Evolutionary conservation across 1,140 invertebrate genomes (phyloP).

Genomic region (Eupristina koningsbergeri): DNA sequence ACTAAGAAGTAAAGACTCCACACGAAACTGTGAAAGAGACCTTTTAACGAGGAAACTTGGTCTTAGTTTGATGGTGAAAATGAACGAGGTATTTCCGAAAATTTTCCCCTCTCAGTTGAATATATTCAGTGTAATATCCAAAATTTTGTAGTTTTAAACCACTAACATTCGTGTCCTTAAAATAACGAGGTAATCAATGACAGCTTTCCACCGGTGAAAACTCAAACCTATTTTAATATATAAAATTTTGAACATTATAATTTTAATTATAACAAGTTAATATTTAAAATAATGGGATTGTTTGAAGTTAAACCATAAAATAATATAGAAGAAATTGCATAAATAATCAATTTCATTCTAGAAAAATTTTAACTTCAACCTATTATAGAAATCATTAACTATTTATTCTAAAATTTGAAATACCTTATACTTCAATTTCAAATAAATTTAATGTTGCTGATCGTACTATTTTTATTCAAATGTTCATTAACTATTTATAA

Average conservation of each 20-base stretch:
- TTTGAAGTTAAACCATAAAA: background rate
- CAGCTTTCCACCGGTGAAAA: background rate
- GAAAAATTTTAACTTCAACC: background rate
- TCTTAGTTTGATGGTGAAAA: background rate
- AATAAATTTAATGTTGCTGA: too few relatives aligned
- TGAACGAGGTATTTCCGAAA: conserved; percentile 3
- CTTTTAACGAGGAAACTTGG: conserved; percentile 24
- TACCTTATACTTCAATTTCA: too few relatives aligned
- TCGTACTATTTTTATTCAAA: too few relatives aligned
- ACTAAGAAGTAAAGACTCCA: background rate
- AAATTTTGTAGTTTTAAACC: background rate
- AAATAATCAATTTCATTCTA: background rate
- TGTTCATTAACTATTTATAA: too few relatives aligned
- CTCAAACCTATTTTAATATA: background rate
- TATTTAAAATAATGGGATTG: background rate
- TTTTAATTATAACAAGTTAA: background rate
- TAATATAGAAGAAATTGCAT: background rate
- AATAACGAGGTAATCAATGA: background rate
- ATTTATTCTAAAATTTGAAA: too few relatives aligned
- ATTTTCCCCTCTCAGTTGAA: background rate
- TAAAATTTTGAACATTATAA: conserved; percentile 2
- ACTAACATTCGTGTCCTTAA: background rate
- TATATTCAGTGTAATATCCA: background rate
- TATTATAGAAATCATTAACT: background rate
- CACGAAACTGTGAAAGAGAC: background rate